Base-by-base conservation (phyloP, 1,140 invertebrate species). In the Chelonus insularis region DNA sequence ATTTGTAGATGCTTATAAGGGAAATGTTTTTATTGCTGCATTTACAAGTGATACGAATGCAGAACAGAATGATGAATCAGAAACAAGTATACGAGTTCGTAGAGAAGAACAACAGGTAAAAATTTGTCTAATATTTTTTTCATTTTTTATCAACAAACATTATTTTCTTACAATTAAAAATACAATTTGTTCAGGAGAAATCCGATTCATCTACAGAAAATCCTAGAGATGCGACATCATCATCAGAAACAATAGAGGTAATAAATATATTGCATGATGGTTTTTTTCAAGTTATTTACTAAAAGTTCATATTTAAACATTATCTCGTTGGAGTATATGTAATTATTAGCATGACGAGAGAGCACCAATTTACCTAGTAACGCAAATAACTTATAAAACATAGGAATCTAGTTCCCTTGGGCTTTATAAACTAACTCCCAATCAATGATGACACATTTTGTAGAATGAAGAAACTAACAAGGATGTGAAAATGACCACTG, bases 21-120 rank as follows among this genome's bases (percentile, higher is more conserved):
- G 85, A 25, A 79, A 87, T 60, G 90, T 90, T 45, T 69, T 92
- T 20, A 83, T 91, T 48, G 83, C 84, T 32, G 81, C 83, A 14
- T 83, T 90, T 36, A 84, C 86, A 6, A 86, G 87, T 67, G 86
- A 91, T 81, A 83, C 84, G 6, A 86, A 84, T 64, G 86, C 88
- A 69, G 76, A 76, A 9, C 73, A 72, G 32, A 69, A 75, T 48
- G 69, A 72, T 1, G 65, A 76, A 23, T 74, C 78, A 2, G 50
- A 64, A 5, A 62, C 57, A 47, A 45, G 64, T 11, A 61, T 50
- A 39, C 71, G 69, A 50, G 34, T 60, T 16, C 60, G 60, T 21
- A 65, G 34, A 34, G 52, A 32, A 72, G 64, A 65, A 68, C 71
- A 4, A 1, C n/a, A 37, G 47, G 23, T 14, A 57, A 48, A 59